Evolutionary conservation across 37 sponge, comb jelly and placozoan genomes (phyloP), one percentile per base, ranked within the genome.

Genomic region (Aplysina aerophoba): DNA sequence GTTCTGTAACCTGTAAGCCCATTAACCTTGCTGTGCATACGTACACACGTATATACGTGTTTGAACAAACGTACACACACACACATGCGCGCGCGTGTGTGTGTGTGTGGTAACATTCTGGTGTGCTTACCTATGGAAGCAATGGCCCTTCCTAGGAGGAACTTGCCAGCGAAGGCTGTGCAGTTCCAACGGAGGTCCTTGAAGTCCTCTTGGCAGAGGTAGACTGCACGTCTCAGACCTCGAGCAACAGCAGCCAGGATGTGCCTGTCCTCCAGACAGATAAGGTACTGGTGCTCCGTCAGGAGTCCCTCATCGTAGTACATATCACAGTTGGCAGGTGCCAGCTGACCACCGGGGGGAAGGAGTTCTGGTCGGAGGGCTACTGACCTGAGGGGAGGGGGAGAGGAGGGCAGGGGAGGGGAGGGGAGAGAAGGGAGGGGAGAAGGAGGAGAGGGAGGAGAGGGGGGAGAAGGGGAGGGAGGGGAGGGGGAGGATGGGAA

Each of bases 221-320:
- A 38, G 53, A 75, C 54, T 21, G 78, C 78, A 17, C 78, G 78
- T 39, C 78, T 15, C 53, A 75, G 53, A 1, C 78, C 78, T 4
- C 78, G 44, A 75, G 78, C 78, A 25, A 75, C 41, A 13, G 54
- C 78, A 4, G 78, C 31, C 44, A 75, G 15, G n/a, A 75, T 17
- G 53, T 75, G 40, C 22, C 53, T 75, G 54, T 75, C 38, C 1
- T 75, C n/a, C 4, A 24, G 21, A 41, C 78, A 75, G n/a, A 75
- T 44, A 3, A 11, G 20, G 21, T 40, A 40, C 25, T 75, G 78
- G 22, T 75, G 24, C n/a, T n/a, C 24, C 13, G 37, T 31, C 20
- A 75, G 37, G 0, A 75, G 22, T n/a, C 78, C 54, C 44, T 41
- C 17, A 17, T 6, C 3, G n/a, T 40, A 24, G 54, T 25, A 75